phyloP scores from a whole-genome alignment of 2,113 vertebrate species.

The Sula dactylatra region DNA sequence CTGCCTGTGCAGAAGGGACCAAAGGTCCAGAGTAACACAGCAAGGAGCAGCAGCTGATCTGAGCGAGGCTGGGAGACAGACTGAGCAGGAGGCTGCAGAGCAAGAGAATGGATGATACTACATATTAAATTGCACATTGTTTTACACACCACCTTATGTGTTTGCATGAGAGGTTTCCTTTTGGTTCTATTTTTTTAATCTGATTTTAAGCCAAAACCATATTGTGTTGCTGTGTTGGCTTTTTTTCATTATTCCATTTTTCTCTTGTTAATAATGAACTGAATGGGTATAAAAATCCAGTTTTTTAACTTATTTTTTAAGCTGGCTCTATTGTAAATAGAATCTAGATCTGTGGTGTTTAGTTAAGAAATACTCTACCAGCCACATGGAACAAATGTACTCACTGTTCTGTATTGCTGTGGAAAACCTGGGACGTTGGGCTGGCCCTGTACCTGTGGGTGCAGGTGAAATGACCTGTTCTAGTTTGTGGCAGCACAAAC shows the following conservation, averaged over 20 bases:
- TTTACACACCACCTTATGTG: slow-evolving; percentile 84
- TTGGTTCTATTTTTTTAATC: slow-evolving; percentile 80
- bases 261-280: slow-evolving; percentile 76
- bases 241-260: slow-evolving; percentile 59
- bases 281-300: slow-evolving; percentile 76
- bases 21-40: background rate
- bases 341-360: slow-evolving; percentile 16
- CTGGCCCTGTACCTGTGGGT: background rate
- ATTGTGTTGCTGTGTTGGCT: slow-evolving; percentile 77
- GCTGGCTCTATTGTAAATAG: slow-evolving; percentile 67
- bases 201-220: slow-evolving; percentile 81
- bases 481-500: background rate
- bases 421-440: background rate
- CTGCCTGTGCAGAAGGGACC: background rate
- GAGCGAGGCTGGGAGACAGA: slow-evolving; percentile 53
- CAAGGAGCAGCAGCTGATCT: slow-evolving; percentile 48
- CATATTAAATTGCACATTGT: slow-evolving; percentile 89
- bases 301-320: slow-evolving; percentile 74
- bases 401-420: slow-evolving; percentile 14
- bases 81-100: slow-evolving; percentile 35
- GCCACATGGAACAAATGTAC: slow-evolving; percentile 20
- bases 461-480: background rate
- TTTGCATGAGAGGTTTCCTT: slow-evolving; percentile 83
- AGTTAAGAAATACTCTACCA: slow-evolving; percentile 16
- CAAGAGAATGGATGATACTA: slow-evolving; percentile 83